Evolutionary conservation across 2,888 invertebrate genomes (phyloP), one percentile per base, ranked within the genome.

Genomic region (Tiliacea citrago): DNA sequence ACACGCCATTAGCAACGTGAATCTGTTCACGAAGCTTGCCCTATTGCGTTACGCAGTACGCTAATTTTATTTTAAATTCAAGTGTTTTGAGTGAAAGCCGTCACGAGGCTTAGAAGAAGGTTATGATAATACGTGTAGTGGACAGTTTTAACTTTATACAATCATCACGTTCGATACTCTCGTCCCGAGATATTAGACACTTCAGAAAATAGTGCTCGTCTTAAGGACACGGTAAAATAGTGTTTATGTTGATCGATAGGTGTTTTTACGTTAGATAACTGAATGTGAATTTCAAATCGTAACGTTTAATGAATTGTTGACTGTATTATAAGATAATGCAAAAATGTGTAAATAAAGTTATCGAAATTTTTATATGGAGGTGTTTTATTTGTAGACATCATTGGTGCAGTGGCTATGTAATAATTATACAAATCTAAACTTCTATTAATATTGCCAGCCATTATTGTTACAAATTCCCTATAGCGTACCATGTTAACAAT

Each of bases 241-340:
- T 90, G 90, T 93, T 88, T 91, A 86, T 93, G 94, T 94, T 90
- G 85, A 92, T 91, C 91, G 87, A 94, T 95, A 94, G 91, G 91
- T 94, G 95, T 95, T 94, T 95, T 93, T 94, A 95, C 92, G 93
- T 95, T 96, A 96, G 95, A 92, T 92, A 94, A 95, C 92, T 95
- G 88, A 95, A 95, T 95, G 96, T 96, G 95, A 94, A 94, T 93
- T 94, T 93, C 92, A 92, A 93, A 94, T 94, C 91, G 93, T 94
- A 93, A 93, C 90, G 91, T 95, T 94, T 94, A 93, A 94, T 90
- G 79, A 93, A 94, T 95, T 96, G 96, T 96, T 96, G 94, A 96
- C 94, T 96, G 96, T 96, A 95, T 95, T 95, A 96, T 96, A 94
- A 93, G 94, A 95, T 95, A 95, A 95, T 95, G 95, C 95, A 95